Percentiles rank a stretch among this genome's conserved stretches.
These are phyloP conservation scores for Merluccius polli DNA, from an alignment of 2,797 vertebrate species.

Conservation along the genomic window DNA sequence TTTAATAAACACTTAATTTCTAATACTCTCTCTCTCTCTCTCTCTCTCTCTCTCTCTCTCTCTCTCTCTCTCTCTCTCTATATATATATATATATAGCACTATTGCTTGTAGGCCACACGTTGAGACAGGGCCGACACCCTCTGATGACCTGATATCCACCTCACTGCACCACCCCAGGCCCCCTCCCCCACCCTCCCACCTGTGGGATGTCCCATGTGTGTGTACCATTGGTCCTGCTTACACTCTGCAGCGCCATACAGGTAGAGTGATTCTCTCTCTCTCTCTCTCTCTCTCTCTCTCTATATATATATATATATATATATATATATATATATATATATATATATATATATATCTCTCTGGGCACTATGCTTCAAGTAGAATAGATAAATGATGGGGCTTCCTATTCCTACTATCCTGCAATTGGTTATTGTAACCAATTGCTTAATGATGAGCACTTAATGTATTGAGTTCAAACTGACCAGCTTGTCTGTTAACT, in stretches of 20 bases:
- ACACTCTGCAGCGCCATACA: slow-evolving; percentile 67
- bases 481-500: no score
- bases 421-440: no score
- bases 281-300: neutral
- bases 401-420: no score
- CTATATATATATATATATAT: no score
- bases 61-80: neutral
- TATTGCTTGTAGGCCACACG: slow-evolving; percentile 36
- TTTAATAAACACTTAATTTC: neutral
- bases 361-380: no score
- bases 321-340: no score
- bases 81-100: slow-evolving; percentile 14
- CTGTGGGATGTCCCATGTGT: slow-evolving; percentile 80
- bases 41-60: neutral
- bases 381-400: no score
- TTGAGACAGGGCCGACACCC: slow-evolving; percentile 37
- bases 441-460: no score
- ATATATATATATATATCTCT: no score
- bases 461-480: no score
- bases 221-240: slow-evolving; percentile 69
- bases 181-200: slow-evolving; percentile 52
- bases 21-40: neutral
- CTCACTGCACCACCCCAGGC: slow-evolving; percentile 26
- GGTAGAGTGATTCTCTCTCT: slow-evolving; percentile 48
- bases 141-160: slow-evolving; percentile 60